Percentiles rank a stretch among this genome's conserved stretches.
Conservation (phyloP, 1,140 invertebrate genomes). For the Psilanteris sp. region DNA sequence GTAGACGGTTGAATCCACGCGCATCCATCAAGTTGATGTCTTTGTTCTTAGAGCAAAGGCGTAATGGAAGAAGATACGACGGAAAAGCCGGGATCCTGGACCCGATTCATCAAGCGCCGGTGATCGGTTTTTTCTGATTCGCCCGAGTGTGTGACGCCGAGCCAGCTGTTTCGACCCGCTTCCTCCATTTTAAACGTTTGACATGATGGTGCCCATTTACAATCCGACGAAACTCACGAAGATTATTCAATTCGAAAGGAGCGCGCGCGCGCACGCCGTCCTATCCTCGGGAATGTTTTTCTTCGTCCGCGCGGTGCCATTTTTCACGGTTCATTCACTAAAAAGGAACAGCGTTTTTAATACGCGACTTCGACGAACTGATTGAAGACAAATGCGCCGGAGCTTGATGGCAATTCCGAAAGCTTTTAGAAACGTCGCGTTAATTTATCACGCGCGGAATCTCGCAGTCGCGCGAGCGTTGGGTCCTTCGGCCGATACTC, state of each 20-base stretch:
- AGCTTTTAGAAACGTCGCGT: neutral
- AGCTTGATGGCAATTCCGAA: neutral
- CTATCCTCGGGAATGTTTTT: slow-evolving; percentile 60
- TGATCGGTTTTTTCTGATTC: slow-evolving; percentile 71
- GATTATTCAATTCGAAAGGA: slow-evolving; percentile 70
- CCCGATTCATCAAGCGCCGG: slow-evolving; percentile 75
- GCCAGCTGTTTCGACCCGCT: slow-evolving; percentile 69
- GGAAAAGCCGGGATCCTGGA: slow-evolving; percentile 66
- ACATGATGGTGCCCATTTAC: slow-evolving; percentile 67
- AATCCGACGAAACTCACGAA: slow-evolving; percentile 70
- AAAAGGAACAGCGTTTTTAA: slow-evolving; percentile 26
- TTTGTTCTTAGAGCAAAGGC: slow-evolving; percentile 70
- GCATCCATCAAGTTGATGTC: slow-evolving; percentile 74
- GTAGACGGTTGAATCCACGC: slow-evolving; percentile 67
- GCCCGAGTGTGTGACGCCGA: slow-evolving; percentile 59
- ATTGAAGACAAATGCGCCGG: slow-evolving; percentile 15
- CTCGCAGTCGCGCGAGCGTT: too few species aligned
- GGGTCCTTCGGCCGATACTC: too few species aligned
- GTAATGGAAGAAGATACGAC: slow-evolving; percentile 62
- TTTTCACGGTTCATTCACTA: slow-evolving; percentile 48
- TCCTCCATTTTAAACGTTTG: slow-evolving; percentile 65
- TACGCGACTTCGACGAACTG: slow-evolving; percentile 14
- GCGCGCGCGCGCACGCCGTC: too few species aligned
- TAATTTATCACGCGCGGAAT: too few species aligned
- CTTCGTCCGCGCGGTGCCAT: slow-evolving; percentile 33